Evolutionary conservation across 2,797 vertebrate species (phyloP), one percentile per base, ranked within the genome.

Genomic region (Paguma larvata): DNA sequence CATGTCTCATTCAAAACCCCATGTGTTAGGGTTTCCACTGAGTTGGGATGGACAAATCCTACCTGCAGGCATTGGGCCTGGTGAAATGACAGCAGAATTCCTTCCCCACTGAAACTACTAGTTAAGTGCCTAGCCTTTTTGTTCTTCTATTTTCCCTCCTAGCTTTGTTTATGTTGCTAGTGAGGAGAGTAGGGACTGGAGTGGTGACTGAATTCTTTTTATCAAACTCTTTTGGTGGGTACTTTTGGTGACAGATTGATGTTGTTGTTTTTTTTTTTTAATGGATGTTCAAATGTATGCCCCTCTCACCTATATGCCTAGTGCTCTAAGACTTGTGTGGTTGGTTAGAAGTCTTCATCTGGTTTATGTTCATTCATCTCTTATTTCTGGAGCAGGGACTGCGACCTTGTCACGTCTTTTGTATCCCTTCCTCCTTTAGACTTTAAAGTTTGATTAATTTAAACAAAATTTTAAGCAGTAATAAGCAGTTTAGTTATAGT

Each of bases 191-290:
- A 65, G 62, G 34, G 38, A 72, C 16, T 15, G 77, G 77, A 68
- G 44, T 87, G 27, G 65, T 88, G 46, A 89, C 48, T 51, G 21
- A 68, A 41, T 89, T 94, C 46, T 48, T 48, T 91, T 87, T 85
- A 51, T 83, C 48, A 70, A 30, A 89, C 2, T 38, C 30, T 51
- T 23, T 41, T 25, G 72, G 15, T 96, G 56, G 41, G 48, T 85
- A 48, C 67, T 91, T 94, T 86, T 75, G 46, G 68, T 85, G 48
- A 92, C 30, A 30, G 32, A 53, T 32, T 75, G 18, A 56, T 21
- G 88, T 94, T n/a, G n/a, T 30, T 32, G 32, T 91, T 91, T 83
- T 96, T 25, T 92, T 89, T 88, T 91, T 34, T 93, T 88, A 32
- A 44, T 93, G 41, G 59, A 21, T 96, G 38, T 56, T 62, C 41